Evolutionary conservation across 2,797 vertebrate species (phyloP).

Genomic region (Astyanax mexicanus): DNA sequence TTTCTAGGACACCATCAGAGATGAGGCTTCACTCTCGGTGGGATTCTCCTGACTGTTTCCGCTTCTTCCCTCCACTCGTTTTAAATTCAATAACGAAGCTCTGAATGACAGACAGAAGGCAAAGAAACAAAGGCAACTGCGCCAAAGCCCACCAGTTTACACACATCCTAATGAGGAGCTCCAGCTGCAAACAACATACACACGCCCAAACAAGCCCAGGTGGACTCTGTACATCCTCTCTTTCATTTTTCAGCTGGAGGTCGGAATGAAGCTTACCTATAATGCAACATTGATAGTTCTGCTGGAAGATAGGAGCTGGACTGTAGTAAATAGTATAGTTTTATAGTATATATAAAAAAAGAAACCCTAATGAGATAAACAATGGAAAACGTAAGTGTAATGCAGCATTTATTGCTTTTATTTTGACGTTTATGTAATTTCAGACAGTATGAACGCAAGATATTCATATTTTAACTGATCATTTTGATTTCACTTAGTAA

Average conservation of each 20-base stretch:
- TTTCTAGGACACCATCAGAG: slow-evolving; percentile 83
- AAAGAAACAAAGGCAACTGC: slow-evolving; percentile 67
- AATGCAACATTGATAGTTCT: slow-evolving; percentile 23
- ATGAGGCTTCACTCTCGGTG: slow-evolving; percentile 80
- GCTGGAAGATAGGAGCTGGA: not conserved
- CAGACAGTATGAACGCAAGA: too few species aligned
- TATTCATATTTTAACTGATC: too few species aligned
- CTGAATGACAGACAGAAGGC: slow-evolving; percentile 73
- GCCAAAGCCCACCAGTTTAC: slow-evolving; percentile 37
- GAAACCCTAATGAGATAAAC: too few species aligned
- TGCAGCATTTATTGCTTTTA: too few species aligned
- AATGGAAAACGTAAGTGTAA: too few species aligned
- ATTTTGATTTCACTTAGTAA: too few species aligned
- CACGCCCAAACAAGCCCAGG: slow-evolving; percentile 40
- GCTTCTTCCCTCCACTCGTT: slow-evolving; percentile 49
- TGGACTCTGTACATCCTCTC: slow-evolving; percentile 20
- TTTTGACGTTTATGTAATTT: too few species aligned
- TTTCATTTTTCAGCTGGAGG: slow-evolving; percentile 26
- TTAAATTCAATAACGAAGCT: slow-evolving; percentile 75
- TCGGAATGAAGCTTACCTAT: slow-evolving; percentile 37
- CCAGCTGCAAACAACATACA: slow-evolving; percentile 16
- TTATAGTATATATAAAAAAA: slow-evolving; percentile 21
- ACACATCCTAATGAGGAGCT: slow-evolving; percentile 55
- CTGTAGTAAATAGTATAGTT: too few species aligned
- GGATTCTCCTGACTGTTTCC: slow-evolving; percentile 73